phyloP scores from a whole-genome alignment of 2,113 vertebrate genomes.

The Alaudala cheleensis region DNA sequence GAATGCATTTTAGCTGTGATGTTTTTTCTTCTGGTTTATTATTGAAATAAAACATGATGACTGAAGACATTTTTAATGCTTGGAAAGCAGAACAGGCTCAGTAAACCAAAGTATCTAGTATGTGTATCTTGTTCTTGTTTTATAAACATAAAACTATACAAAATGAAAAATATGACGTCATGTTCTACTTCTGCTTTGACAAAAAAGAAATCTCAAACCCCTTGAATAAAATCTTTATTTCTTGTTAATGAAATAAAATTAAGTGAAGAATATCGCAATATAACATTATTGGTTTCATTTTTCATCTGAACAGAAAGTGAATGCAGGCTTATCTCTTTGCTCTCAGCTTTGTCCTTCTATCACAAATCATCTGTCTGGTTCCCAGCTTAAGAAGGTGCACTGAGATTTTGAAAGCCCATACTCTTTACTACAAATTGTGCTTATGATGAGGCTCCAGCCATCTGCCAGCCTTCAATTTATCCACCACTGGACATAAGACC shows the following conservation, averaged over 20 bases:
- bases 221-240: not conserved
- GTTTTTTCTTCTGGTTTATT: constrained; percentile 56
- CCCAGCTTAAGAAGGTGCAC: not conserved
- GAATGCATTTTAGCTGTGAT: constrained; percentile 49
- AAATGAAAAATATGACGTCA: constrained; percentile 61
- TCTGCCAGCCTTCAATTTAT: not conserved
- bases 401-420: not conserved
- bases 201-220: not conserved
- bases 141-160: constrained; percentile 50
- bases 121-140: constrained; percentile 2
- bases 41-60: constrained; percentile 64
- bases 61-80: constrained; percentile 66
- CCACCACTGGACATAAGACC: not conserved
- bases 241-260: not conserved
- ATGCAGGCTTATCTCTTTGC: not conserved
- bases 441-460: not conserved
- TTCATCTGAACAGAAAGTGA: not conserved
- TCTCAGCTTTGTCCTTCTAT: not conserved
- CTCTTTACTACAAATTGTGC: not conserved
- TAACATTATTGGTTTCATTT: not conserved
- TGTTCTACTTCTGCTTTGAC: constrained; percentile 15
- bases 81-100: constrained; percentile 14
- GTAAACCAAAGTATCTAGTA: constrained; percentile 42
- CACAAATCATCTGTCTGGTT: not conserved
- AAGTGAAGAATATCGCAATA: not conserved